Percentiles rank a stretch among this genome's conserved stretches.
Conservation (phyloP, 1,140 invertebrate species). For the Caerostris darwini region DNA sequence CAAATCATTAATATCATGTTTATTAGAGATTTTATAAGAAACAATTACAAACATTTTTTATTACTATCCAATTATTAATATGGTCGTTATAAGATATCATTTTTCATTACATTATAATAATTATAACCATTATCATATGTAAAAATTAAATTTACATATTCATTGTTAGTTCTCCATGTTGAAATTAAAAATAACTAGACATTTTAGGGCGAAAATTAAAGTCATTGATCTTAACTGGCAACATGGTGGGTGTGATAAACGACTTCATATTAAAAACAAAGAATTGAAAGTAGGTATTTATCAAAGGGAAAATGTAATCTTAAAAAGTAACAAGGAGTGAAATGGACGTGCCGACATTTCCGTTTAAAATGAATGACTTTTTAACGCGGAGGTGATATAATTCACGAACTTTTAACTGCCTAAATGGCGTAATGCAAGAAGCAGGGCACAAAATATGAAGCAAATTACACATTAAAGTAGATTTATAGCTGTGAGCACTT, state of each 20-base stretch:
- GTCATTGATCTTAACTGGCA: no score
- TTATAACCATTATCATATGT: no score
- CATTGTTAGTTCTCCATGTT: no score
- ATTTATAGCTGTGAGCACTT: background rate
- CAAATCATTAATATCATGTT: no score
- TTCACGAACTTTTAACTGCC: constrained; percentile 38
- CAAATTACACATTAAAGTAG: constrained; percentile 16
- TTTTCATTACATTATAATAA: no score
- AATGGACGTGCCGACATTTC: background rate
- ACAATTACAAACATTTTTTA: no score
- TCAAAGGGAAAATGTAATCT: background rate
- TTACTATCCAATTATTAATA: no score
- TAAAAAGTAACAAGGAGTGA: background rate
- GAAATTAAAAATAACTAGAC: no score
- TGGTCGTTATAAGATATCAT: no score
- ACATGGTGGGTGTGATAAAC: background rate
- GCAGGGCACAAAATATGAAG: background rate
- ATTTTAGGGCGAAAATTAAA: no score
- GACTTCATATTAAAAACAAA: constrained; percentile 6
- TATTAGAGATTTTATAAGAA: no score
- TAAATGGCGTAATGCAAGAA: constrained; percentile 19
- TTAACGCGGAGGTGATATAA: background rate
- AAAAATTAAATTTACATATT: no score
- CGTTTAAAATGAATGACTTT: constrained; percentile 4
- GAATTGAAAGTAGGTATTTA: background rate